Evolutionary conservation across 2,797 vertebrate genomes (phyloP).

Genomic region (Echeneis naucrates): DNA sequence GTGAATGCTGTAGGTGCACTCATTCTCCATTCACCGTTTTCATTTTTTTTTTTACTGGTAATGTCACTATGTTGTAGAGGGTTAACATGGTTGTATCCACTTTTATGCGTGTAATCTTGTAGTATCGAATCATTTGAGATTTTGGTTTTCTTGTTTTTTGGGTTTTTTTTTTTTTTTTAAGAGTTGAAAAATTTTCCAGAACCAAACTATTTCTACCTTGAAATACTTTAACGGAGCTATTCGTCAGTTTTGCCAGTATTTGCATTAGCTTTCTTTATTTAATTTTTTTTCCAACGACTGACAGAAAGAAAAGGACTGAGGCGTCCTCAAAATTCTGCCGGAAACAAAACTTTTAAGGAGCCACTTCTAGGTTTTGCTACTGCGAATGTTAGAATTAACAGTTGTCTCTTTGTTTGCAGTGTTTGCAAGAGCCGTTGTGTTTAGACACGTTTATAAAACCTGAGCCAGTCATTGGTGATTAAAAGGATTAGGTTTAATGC

Average conservation of each 20-base stretch:
- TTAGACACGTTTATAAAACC: no score
- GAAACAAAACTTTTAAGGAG: neutral
- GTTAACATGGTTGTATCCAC: slow-evolving; percentile 9
- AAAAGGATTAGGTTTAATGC: no score
- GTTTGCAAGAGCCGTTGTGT: no score
- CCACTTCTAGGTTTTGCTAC: no score
- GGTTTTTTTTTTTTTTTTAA: slow-evolving; percentile 4
- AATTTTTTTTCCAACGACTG: no score
- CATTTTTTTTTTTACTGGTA: slow-evolving; percentile 46
- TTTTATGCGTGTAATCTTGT: slow-evolving; percentile 1
- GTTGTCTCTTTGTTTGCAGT: no score
- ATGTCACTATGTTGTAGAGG: slow-evolving; percentile 23
- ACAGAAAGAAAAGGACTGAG: neutral
- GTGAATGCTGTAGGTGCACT: slow-evolving; percentile 45
- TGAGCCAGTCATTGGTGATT: no score
- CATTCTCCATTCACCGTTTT: slow-evolving; percentile 28
- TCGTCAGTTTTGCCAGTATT: no score
- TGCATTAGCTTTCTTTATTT: no score
- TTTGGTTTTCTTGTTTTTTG: no score
- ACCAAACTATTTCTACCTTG: neutral
- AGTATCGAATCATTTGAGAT: neutral
- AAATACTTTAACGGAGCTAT: neutral
- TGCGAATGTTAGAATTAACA: no score
- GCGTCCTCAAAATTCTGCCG: neutral
- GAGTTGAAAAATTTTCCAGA: neutral